Evolutionary conservation across 2,113 vertebrate species (phyloP).

Genomic region (Gambusia affinis): DNA sequence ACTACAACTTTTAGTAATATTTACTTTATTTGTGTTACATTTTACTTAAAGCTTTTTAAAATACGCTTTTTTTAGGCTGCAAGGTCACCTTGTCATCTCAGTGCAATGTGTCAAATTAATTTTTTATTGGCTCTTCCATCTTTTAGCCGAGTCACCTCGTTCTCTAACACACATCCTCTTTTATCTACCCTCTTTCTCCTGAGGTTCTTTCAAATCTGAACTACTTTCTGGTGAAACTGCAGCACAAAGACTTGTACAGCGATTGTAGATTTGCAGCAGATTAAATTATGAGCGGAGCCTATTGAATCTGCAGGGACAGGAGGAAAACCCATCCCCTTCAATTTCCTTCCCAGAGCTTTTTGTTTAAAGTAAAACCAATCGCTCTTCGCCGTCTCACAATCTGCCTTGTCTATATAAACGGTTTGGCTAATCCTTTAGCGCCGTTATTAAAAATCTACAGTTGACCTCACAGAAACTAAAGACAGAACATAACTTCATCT

Average conservation of each 20-base stretch:
- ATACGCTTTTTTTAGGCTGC: slow-evolving; percentile 3
- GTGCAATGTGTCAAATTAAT: slow-evolving; percentile 43
- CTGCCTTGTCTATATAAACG: slow-evolving; percentile 66
- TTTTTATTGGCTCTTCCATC: slow-evolving; percentile 49
- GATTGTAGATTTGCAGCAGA: slow-evolving; percentile 55
- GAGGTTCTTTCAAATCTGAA: slow-evolving; percentile 50
- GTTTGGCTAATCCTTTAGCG: slow-evolving; percentile 71
- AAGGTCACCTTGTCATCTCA: slow-evolving; percentile 54
- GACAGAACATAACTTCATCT: not conserved
- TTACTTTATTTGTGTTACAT: not conserved
- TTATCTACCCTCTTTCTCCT: slow-evolving; percentile 40
- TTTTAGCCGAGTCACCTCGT: slow-evolving; percentile 6
- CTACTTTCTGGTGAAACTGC: slow-evolving; percentile 63
- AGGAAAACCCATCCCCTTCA: slow-evolving; percentile 46
- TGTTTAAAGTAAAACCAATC: slow-evolving; percentile 53
- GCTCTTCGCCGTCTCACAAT: slow-evolving; percentile 60
- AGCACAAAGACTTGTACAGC: slow-evolving; percentile 40
- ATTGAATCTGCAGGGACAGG: slow-evolving; percentile 44
- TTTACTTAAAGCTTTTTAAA: slow-evolving; percentile 21
- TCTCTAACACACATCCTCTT: slow-evolving; percentile 42
- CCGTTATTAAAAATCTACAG: slow-evolving; percentile 70
- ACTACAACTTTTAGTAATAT: slow-evolving; percentile 10
- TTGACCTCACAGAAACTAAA: slow-evolving; percentile 30
- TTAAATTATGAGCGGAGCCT: slow-evolving; percentile 57
- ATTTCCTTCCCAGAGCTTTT: slow-evolving; percentile 54